These are phyloP conservation scores for Scomber colias DNA, from an alignment of 2,113 vertebrate genomes.

Conservation along the genomic window DNA sequence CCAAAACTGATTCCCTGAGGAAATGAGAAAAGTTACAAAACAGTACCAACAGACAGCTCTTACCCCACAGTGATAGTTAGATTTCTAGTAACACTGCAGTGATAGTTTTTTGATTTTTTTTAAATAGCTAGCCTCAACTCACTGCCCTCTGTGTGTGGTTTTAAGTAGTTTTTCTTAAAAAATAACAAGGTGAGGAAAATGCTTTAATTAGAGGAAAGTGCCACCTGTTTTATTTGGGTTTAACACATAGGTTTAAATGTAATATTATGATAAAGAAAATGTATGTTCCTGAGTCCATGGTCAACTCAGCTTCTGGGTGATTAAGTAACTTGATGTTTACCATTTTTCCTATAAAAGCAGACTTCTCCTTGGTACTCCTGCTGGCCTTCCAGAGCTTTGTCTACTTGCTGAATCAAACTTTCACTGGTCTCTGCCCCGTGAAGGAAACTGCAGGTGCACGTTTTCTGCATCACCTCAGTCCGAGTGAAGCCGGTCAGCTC, in stretches of 20 bases:
- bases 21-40: constrained; percentile 16
- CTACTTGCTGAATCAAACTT: constrained; percentile 86
- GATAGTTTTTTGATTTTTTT: not conserved
- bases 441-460: constrained; percentile 93
- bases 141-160: not conserved
- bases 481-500: constrained; percentile 93
- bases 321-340: constrained; percentile 76
- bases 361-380: constrained; percentile 93
- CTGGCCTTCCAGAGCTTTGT: constrained; percentile 92
- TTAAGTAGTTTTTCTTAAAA: not conserved
- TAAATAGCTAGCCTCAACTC: not conserved
- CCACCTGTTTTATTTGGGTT: not conserved
- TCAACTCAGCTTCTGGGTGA: not conserved
- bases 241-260: not conserved
- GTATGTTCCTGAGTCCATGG: not conserved
- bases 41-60: not conserved
- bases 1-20: constrained; percentile 89
- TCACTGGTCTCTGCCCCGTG: constrained; percentile 92
- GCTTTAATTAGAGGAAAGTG: no score
- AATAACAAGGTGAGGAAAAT: not conserved
- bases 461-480: constrained; percentile 97
- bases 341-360: constrained; percentile 93
- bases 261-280: not conserved
- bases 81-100: constrained; percentile 6
- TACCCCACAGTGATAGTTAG: not conserved